Evolutionary conservation across 2,888 invertebrate genomes (phyloP).

Genomic region (Cetonia aurata): DNA sequence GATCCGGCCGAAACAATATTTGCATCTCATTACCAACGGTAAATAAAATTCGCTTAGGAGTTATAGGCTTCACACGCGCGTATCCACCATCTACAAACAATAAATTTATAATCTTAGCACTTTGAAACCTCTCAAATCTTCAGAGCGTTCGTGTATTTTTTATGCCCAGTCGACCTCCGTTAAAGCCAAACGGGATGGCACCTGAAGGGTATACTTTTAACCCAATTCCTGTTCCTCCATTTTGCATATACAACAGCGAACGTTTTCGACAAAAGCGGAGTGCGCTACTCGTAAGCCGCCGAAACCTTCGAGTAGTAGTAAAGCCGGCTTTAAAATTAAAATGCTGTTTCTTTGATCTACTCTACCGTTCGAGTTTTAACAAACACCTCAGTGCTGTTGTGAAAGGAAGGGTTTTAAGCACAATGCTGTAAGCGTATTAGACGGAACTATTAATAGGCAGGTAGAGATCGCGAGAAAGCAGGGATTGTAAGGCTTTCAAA

Average conservation of each 20-base stretch:
- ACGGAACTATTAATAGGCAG: background rate
- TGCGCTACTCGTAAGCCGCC: background rate
- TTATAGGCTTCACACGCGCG: background rate
- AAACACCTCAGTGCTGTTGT: slow-evolving; percentile 4
- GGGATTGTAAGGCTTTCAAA: too few species aligned
- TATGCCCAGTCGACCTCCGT: background rate
- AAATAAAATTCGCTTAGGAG: slow-evolving; percentile 11
- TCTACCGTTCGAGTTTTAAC: slow-evolving; percentile 20
- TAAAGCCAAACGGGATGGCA: background rate
- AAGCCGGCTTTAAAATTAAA: slow-evolving; percentile 29
- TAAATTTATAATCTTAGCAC: slow-evolving; percentile 22
- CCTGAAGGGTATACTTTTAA: background rate
- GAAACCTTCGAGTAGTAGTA: slow-evolving; percentile 6
- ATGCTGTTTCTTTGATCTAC: slow-evolving; percentile 29
- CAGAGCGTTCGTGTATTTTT: slow-evolving; percentile 14
- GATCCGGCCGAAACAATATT: slow-evolving; percentile 14
- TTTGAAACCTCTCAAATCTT: slow-evolving; percentile 1
- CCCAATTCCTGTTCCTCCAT: background rate
- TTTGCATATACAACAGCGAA: background rate
- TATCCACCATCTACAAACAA: background rate
- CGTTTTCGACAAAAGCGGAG: slow-evolving; percentile 17
- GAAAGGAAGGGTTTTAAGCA: background rate
- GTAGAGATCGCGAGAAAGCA: background rate
- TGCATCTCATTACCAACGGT: slow-evolving; percentile 26
- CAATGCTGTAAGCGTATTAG: background rate